A percentile compares a stretch with the other conserved stretches of the same genome.
Conservation (phyloP, 2,888 invertebrate genomes). For the Hololepta plana region DNA sequence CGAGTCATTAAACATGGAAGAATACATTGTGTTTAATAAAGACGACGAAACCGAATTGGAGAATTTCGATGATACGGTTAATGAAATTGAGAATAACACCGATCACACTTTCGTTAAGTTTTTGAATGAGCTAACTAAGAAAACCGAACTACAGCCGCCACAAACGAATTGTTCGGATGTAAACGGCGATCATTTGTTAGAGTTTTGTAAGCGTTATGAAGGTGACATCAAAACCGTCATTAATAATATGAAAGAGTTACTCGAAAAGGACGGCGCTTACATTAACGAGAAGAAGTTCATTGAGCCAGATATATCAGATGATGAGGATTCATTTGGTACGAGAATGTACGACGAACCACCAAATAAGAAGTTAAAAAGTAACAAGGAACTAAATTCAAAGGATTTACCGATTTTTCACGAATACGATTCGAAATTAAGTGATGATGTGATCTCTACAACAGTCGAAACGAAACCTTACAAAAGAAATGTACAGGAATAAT, state of each 20-base stretch:
- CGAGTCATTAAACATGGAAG: slow-evolving; percentile 41
- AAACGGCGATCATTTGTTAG: slow-evolving; percentile 10
- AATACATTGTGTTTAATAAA: slow-evolving; percentile 35
- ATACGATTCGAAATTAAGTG: no score
- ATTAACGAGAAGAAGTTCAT: slow-evolving; percentile 13
- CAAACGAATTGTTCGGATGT: slow-evolving; percentile 9
- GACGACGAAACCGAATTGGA: slow-evolving; percentile 20
- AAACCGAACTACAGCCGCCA: no score
- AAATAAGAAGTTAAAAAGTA: no score
- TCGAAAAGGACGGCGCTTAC: slow-evolving; percentile 6
- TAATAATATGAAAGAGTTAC: slow-evolving; percentile 10
- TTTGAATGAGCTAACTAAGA: slow-evolving; percentile 8
- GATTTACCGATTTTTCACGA: no score
- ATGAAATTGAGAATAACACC: slow-evolving; percentile 20
- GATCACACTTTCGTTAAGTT: slow-evolving; percentile 14
- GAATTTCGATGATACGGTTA: slow-evolving; percentile 11
- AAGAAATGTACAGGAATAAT: no score
- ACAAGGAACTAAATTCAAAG: no score
- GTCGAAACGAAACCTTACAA: no score
- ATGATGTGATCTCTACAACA: no score
- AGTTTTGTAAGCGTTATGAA: slow-evolving; percentile 12
- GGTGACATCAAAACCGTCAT: slow-evolving; percentile 12
- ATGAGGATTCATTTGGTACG: no score
- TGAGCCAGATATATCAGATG: slow-evolving; percentile 16
- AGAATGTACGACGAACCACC: no score